phyloP scores from a whole-genome alignment of 2,113 vertebrate genomes.

The Hippocampus comes region DNA sequence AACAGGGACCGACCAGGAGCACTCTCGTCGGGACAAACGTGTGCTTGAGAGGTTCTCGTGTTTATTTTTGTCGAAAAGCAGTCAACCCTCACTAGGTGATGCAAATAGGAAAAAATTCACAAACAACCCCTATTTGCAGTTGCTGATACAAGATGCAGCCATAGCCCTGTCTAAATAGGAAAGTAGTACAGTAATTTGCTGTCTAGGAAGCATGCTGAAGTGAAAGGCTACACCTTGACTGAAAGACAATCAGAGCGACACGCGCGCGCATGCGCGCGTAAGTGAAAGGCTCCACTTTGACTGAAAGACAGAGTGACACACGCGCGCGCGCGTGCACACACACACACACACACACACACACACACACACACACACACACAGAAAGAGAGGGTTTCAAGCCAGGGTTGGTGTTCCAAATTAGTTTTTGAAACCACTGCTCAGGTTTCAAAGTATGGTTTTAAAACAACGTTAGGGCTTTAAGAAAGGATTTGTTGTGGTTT shows the following conservation, averaged over 20 bases:
- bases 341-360: too few relatives aligned
- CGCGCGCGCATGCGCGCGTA: background rate
- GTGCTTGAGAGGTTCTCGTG: slow-evolving; percentile 16
- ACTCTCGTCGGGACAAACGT: slow-evolving; percentile 17
- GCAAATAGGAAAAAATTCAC: too few relatives aligned
- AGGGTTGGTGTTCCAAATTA: too few relatives aligned
- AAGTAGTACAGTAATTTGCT: background rate
- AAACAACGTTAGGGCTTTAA: too few relatives aligned
- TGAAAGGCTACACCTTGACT: background rate
- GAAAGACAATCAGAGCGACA: background rate
- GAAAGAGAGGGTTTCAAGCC: too few relatives aligned
- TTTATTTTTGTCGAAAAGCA: slow-evolving; percentile 17
- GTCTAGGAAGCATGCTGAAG: background rate
- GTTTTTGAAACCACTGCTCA: too few relatives aligned
- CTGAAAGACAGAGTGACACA: too few relatives aligned
- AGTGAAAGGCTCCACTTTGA: background rate
- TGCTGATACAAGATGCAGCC: too few relatives aligned
- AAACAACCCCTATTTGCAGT: too few relatives aligned
- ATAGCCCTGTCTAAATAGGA: background rate
- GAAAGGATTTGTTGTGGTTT: too few relatives aligned
- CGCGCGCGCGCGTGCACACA: too few relatives aligned
- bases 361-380: too few relatives aligned
- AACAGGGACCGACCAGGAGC: slow-evolving; percentile 41
- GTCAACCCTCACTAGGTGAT: background rate
- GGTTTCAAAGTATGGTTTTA: background rate